Evolutionary conservation across 2,888 invertebrate species (phyloP).

Genomic region (Ormyrus rosae): DNA sequence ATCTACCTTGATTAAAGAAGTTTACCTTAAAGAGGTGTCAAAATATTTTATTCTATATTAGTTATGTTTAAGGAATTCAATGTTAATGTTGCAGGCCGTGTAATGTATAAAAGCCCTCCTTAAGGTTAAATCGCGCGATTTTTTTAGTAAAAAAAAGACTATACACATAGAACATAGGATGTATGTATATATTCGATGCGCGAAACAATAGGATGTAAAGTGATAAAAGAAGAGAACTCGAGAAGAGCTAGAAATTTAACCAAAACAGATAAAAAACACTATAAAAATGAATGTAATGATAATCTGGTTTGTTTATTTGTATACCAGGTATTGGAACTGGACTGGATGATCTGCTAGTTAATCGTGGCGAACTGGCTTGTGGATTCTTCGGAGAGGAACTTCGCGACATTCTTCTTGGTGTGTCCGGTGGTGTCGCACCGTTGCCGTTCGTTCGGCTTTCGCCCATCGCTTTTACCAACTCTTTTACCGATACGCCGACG

Average conservation of each 20-base stretch:
- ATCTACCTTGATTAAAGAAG: not conserved
- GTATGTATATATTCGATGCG: conserved; percentile 18
- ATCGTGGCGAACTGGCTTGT: conserved; percentile 76
- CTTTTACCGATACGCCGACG: conserved; percentile 83
- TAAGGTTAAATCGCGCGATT: not conserved
- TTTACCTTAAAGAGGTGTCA: too few relatives aligned
- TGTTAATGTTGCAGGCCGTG: not conserved
- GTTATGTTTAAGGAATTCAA: not conserved
- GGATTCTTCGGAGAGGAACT: conserved; percentile 77
- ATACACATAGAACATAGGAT: conserved; percentile 25
- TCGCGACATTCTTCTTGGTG: conserved; percentile 78
- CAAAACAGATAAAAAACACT: conserved; percentile 6
- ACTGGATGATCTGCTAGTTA: conserved; percentile 79
- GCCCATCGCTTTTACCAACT: conserved; percentile 84
- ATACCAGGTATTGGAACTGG: conserved; percentile 80
- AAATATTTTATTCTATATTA: not conserved
- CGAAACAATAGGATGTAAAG: conserved; percentile 26
- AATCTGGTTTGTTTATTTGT: conserved; percentile 41
- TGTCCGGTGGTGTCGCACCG: conserved; percentile 84
- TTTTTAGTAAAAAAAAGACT: conserved; percentile 19
- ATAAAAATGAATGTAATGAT: not conserved
- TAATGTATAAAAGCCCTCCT: not conserved
- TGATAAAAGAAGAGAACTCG: not conserved
- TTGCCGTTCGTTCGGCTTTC: conserved; percentile 88
- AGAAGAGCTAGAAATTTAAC: not conserved